Evolutionary conservation across 2,797 vertebrate genomes (phyloP).

Genomic region (Danio kyathit): DNA sequence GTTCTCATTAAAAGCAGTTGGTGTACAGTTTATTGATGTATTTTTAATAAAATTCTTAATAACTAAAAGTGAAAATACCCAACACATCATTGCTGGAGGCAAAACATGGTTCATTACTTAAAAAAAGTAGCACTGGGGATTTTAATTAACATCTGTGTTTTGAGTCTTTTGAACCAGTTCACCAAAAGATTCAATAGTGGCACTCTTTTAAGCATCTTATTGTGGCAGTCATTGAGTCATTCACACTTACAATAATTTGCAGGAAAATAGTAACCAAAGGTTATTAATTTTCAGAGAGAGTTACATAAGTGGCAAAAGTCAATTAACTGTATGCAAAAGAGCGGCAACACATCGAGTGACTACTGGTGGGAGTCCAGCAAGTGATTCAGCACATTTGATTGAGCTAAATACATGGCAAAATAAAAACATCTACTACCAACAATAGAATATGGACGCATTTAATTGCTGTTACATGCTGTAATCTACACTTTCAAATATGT

Average conservation of each 20-base stretch:
- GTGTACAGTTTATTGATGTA: background rate
- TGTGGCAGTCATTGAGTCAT: background rate
- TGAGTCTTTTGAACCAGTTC: background rate
- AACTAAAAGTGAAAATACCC: background rate
- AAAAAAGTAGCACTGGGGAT: constrained; percentile 1
- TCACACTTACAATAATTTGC: background rate
- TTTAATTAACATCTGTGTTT: background rate
- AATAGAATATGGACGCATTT: background rate
- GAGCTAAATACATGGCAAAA: background rate
- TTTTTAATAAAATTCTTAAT: background rate
- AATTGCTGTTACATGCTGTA: too few species aligned
- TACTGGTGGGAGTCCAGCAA: background rate
- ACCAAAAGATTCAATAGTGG: background rate
- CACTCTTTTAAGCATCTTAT: background rate
- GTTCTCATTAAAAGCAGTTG: background rate
- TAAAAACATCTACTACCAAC: background rate
- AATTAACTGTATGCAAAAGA: background rate
- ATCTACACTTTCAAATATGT: too few species aligned
- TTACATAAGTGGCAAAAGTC: background rate
- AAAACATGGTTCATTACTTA: background rate
- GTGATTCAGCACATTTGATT: background rate
- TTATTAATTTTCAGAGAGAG: background rate
- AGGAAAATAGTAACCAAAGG: background rate
- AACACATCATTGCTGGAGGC: background rate
- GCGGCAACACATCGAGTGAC: background rate